A percentile compares a stretch with the other conserved stretches of the same genome.
These are phyloP conservation scores for Pipistrellus kuhlii DNA, from an alignment of 2,797 vertebrate genomes.

Conservation along the genomic window DNA sequence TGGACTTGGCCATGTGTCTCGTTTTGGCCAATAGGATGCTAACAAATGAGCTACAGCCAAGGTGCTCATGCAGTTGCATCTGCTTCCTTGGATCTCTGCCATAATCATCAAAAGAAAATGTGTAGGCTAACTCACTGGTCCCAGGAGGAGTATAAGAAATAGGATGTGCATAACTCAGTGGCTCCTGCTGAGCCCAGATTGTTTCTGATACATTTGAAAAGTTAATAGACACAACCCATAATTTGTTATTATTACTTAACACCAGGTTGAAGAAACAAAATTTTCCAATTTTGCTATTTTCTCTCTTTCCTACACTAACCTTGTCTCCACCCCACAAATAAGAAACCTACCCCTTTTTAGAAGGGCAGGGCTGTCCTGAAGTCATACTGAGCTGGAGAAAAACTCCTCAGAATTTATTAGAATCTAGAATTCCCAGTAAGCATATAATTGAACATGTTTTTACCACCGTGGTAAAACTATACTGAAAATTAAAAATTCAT, in stretches of 20 bases:
- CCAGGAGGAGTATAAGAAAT: background rate
- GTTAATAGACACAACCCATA: background rate
- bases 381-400: constrained; percentile 26
- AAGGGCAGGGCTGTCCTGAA: constrained; percentile 22
- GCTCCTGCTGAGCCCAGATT: background rate
- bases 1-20: background rate
- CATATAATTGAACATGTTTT: constrained; percentile 65
- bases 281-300: background rate
- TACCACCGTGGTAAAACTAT: constrained; percentile 36
- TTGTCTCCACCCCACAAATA: constrained; percentile 37
- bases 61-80: background rate
- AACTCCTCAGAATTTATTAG: constrained; percentile 72
- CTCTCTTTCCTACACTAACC: constrained; percentile 18
- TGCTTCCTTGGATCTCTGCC: background rate
- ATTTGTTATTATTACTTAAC: constrained; percentile 23
- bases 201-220: constrained; percentile 27
- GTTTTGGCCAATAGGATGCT: background rate
- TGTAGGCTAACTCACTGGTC: background rate
- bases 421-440: constrained; percentile 67
- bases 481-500: constrained; percentile 72
- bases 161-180: background rate
- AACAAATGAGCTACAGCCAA: background rate
- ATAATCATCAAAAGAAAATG: background rate
- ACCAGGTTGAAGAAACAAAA: background rate
- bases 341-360: constrained; percentile 48